These are phyloP conservation scores for Caenorhabditis becei DNA, from an alignment of 2,888 invertebrate genomes.

Conservation along the genomic window DNA sequence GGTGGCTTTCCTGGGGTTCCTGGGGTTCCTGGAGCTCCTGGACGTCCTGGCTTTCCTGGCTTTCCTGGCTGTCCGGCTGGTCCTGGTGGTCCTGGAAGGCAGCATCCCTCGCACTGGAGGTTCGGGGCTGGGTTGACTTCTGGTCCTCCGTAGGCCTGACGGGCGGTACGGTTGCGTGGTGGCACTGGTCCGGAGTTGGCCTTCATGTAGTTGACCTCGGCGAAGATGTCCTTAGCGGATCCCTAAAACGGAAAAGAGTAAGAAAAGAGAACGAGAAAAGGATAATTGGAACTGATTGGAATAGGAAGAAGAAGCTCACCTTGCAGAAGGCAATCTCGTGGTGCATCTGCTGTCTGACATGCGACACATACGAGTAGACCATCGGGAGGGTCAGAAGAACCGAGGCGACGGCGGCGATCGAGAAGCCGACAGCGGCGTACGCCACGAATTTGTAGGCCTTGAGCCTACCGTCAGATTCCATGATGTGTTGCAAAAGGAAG, in stretches of 20 bases:
- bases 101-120: constrained; percentile 76
- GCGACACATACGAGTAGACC: constrained; percentile 80
- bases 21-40: constrained; percentile 73
- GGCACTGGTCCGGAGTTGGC: constrained; percentile 68
- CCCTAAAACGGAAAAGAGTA: constrained; percentile 69
- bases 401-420: constrained; percentile 81
- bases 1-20: constrained; percentile 78
- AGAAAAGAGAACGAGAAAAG: constrained; percentile 14
- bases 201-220: constrained; percentile 81
- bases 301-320: constrained; percentile 63
- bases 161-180: constrained; percentile 80
- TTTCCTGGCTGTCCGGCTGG: constrained; percentile 79
- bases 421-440: constrained; percentile 81
- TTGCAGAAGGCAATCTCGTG: constrained; percentile 82
- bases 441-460: constrained; percentile 82
- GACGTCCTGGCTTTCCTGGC: constrained; percentile 76
- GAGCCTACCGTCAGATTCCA: constrained; percentile 80
- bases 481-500: constrained; percentile 57
- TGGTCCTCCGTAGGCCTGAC: constrained; percentile 80
- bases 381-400: constrained; percentile 81
- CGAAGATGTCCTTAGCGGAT: constrained; percentile 81
- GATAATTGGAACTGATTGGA: background rate
- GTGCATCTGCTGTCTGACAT: constrained; percentile 81
- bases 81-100: constrained; percentile 79
- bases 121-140: constrained; percentile 74